Base-by-base conservation (phyloP, 2,113 vertebrate species). In the Dissostichus mawsoni region DNA sequence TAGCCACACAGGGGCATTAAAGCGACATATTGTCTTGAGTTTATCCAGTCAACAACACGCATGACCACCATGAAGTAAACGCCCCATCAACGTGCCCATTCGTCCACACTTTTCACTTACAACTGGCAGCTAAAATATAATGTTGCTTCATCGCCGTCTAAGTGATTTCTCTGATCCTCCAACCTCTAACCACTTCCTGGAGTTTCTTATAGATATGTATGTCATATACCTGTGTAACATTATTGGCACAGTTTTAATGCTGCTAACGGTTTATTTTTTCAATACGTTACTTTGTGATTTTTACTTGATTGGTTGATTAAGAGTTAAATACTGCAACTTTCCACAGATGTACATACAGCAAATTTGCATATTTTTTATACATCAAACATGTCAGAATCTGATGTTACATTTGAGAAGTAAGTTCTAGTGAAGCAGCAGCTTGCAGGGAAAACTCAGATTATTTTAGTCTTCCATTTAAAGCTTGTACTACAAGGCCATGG, bases 391-490 rank as follows among this genome's bases (percentile, higher is more conserved):
- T n/a, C 50, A 29, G 50, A 58, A 57, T 57, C 13, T 68, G 23
- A 17, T 36, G 52, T 5, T 47, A 6, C 11, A 17, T 51, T 62
- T 51, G 13, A 6, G 3, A 62, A 52, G 48, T 44, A 62, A 52
- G 48, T 44, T 53, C 33, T 53, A 53, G 3, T 18, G 10, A 20
- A 13, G 13, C 13, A 23, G 23, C 18, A 44, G n/a, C 20, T 17
- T 44, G n/a, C 47, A 33, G 10, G 36, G 17, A 45, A 62, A 55
- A 16, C 0, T 8, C 17, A 5, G 23, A 51, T 53, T 51, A 51
- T 50, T 72, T 57, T 36, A 36, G 57, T 52, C 23, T 56, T 69
- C 4, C 3, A 33, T 79, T 61, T 71, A 18, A 47, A 80, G 56
- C 18, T 29, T 59, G 50, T 17, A 4, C 61, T 48, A 14, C 16